phyloP scores from a whole-genome alignment of 2,797 vertebrate species.

The Pangasius sanitwongsei region DNA sequence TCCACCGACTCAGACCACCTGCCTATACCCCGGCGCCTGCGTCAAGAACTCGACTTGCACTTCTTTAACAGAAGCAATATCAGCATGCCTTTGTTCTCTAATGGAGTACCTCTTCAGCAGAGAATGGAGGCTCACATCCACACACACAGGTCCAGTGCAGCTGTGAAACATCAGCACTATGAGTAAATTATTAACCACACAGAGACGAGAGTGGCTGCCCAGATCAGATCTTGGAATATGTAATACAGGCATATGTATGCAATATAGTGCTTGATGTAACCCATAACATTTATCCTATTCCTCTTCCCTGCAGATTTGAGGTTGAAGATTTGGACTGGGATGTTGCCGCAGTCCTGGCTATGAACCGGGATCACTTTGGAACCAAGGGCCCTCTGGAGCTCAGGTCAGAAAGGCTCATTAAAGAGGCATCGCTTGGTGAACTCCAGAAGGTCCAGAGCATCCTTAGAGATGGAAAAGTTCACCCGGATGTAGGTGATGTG shows the following conservation, averaged over 20 bases:
- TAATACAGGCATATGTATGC: background rate
- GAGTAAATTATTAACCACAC: background rate
- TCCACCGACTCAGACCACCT: constrained; percentile 78
- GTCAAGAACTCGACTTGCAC: constrained; percentile 72
- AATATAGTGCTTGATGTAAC: background rate
- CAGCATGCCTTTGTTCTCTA: constrained; percentile 45
- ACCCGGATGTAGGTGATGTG: constrained; percentile 79
- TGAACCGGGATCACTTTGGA: constrained; percentile 71
- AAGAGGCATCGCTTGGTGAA: constrained; percentile 72
- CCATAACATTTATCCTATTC: background rate
- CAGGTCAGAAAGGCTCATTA: constrained; percentile 74
- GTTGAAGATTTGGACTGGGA: constrained; percentile 67
- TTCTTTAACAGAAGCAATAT: constrained; percentile 70
- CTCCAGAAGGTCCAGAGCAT: constrained; percentile 63
- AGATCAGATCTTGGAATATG: background rate
- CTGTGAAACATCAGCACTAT: constrained; percentile 1
- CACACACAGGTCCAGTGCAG: constrained; percentile 77
- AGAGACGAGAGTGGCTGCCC: background rate
- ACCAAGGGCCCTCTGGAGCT: constrained; percentile 76
- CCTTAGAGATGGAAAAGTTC: constrained; percentile 68
- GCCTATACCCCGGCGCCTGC: constrained; percentile 72
- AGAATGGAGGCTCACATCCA: constrained; percentile 76
- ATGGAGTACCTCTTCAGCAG: constrained; percentile 66
- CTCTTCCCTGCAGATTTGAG: constrained; percentile 59
- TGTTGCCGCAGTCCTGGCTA: constrained; percentile 71